These are phyloP conservation scores for Zeus faber DNA, from an alignment of 2,113 vertebrate genomes.

Conservation along the genomic window DNA sequence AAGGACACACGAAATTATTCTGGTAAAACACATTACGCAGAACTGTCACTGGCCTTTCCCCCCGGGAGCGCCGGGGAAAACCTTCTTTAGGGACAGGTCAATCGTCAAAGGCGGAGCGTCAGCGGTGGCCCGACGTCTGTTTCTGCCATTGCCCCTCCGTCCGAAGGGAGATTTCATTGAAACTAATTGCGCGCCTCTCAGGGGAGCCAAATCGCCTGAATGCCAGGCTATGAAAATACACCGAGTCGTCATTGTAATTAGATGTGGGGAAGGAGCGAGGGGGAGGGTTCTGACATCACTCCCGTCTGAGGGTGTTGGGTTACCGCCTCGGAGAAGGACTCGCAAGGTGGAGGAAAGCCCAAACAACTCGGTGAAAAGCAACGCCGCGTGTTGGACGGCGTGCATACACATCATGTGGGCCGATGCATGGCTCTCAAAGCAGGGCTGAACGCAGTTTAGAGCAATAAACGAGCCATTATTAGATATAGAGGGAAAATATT, in stretches of 20 bases:
- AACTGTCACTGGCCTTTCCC: conserved; percentile 44
- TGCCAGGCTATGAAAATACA: conserved; percentile 69
- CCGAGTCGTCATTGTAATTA: conserved; percentile 65
- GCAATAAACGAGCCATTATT: no score
- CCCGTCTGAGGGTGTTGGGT: conserved; percentile 61
- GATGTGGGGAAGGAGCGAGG: conserved; percentile 51
- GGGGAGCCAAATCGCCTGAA: conserved; percentile 66
- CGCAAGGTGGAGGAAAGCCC: not conserved
- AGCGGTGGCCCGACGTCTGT: conserved; percentile 42
- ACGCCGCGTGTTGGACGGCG: no score
- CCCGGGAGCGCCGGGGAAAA: conserved; percentile 16
- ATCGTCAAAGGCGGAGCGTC: conserved; percentile 40
- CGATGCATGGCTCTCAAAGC: not conserved
- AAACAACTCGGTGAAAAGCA: not conserved
- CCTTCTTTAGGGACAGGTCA: conserved; percentile 40
- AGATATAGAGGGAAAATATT: no score
- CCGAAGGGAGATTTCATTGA: conserved; percentile 61
- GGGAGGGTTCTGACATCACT: conserved; percentile 65
- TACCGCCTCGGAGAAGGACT: conserved; percentile 48
- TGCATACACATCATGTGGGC: no score
- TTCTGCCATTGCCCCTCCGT: conserved; percentile 53
- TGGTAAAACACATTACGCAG: no score
- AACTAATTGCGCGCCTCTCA: conserved; percentile 66
- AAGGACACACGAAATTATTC: no score
- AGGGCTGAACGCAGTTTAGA: no score